A percentile compares a stretch with the other conserved stretches of the same genome.
These are phyloP conservation scores for Elaphurus davidianus DNA, from an alignment of 2,113 vertebrate genomes.

Conservation along the genomic window DNA sequence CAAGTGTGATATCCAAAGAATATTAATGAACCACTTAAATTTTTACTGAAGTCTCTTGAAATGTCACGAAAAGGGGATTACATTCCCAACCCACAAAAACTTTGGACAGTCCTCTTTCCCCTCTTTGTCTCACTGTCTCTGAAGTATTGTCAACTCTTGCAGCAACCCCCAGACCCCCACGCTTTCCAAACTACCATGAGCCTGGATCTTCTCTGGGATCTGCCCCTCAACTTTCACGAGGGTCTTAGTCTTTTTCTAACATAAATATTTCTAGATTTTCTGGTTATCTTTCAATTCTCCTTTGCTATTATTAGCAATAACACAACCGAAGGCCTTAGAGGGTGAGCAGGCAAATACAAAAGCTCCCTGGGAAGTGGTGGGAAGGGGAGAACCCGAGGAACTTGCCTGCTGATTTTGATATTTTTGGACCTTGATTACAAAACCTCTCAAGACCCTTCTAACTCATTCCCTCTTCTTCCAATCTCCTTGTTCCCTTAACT, in stretches of 20 bases:
- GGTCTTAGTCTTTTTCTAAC: background rate
- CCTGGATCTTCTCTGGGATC: background rate
- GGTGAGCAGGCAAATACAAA: background rate
- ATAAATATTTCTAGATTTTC: background rate
- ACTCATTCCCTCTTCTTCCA: background rate
- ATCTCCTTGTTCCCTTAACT: background rate
- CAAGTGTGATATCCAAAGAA: background rate
- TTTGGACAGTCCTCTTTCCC: background rate
- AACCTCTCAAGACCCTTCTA: background rate
- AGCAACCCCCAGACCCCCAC: rapidly evolving
- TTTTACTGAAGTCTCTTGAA: background rate
- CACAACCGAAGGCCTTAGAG: background rate
- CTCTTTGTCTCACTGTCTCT: background rate
- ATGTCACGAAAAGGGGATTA: background rate
- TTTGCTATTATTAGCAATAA: background rate
- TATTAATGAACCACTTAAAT: background rate
- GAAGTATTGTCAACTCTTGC: background rate
- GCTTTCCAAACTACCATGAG: background rate
- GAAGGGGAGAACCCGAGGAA: background rate
- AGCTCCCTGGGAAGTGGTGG: background rate
- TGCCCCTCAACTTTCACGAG: background rate
- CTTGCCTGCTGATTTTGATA: background rate
- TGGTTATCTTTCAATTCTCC: background rate
- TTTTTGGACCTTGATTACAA: background rate
- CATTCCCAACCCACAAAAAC: background rate